Evolutionary conservation across 2,797 vertebrate species (phyloP), one percentile per base, ranked within the genome.

Genomic region (Pogoniulus pusillus): DNA sequence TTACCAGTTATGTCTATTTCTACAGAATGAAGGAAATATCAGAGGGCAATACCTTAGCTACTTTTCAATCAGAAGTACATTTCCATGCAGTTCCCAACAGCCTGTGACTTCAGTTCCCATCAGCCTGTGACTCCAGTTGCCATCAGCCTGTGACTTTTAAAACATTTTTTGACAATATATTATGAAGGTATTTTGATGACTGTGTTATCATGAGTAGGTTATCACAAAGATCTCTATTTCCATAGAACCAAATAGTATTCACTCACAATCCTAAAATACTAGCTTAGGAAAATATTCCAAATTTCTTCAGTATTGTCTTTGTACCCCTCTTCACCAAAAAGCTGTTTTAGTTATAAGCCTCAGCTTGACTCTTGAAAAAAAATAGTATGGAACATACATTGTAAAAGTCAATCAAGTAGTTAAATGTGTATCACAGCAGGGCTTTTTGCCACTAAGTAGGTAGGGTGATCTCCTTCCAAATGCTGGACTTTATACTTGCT

Each of bases 401-500:
- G 43, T 68, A 66, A 62, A 91, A 82, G 82, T 72, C 62, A 51
- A 43, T 76, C 62, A 73, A 93, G 73, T 49, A 78, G 89, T 78
- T 94, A 93, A 91, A 80, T 9, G 26, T 58, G 43, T 80, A 76
- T 72, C 90, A 47, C 37, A 90, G 90, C 78, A 73, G 86, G 57
- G 53, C 39, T 92, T 66, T 86, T 82, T 91, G 75, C 69, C 58
- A 53, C 81, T 66, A 69, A 68, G 53, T 19, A 72, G 65, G 37
- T 76, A 90, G 65, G 75, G 70, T 86, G 29, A 70, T 87, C 55
- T 64, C 91, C 69, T 91, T 91, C 84, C 64, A 90, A 93, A 93
- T 64, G 62, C 39, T 85, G 84, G 57, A 93, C 84, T 94, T 94
- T 83, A 93, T 76, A 87, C 91, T 85, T 71, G 70, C 76, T 65